Percentiles rank a stretch among this genome's conserved stretches.
phyloP scores from a whole-genome alignment of 2,797 vertebrate species.

The Melanotaenia parkinsoni region DNA sequence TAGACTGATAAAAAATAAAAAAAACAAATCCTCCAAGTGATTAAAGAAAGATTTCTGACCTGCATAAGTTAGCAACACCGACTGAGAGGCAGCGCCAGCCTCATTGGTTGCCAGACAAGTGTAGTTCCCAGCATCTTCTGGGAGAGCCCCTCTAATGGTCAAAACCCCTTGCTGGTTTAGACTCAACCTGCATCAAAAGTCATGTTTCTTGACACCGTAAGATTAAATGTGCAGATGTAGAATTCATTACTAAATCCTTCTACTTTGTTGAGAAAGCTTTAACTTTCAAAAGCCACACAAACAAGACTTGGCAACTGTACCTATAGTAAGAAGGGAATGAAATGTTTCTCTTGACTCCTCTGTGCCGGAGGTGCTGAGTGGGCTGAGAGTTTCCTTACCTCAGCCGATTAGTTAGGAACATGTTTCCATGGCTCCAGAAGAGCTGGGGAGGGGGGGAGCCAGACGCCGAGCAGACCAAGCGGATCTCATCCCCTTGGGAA shows the following conservation, averaged over 20 bases:
- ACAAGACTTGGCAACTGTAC: conserved; percentile 56
- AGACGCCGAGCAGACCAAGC: conserved; percentile 85
- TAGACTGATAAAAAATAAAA: conserved; percentile 16
- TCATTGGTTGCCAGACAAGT: conserved; percentile 87
- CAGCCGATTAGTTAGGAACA: conserved; percentile 78
- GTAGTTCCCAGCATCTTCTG: conserved; percentile 92
- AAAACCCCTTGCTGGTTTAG: conserved; percentile 82
- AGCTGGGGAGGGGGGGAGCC: conserved; percentile 85
- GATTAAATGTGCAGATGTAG: conserved; percentile 61
- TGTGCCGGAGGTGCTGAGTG: conserved; percentile 72
- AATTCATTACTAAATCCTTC: conserved; percentile 24
- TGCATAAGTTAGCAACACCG: conserved; percentile 81
- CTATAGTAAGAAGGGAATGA: conserved; percentile 54
- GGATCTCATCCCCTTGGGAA: conserved; percentile 85
- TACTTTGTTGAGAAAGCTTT: conserved; percentile 31
- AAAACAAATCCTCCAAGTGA: neutral
- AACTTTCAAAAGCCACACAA: conserved; percentile 48
- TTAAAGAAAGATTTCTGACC: conserved; percentile 72
- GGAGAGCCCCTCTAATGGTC: conserved; percentile 82
- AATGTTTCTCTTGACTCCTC: conserved; percentile 54
- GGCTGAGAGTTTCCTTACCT: conserved; percentile 83
- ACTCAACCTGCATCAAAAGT: conserved; percentile 79
- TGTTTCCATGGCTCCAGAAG: conserved; percentile 88
- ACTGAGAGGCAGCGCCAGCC: conserved; percentile 84
- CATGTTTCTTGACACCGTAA: conserved; percentile 35